These are phyloP conservation scores for Zeus faber DNA, from an alignment of 2,113 vertebrate genomes.

Conservation along the genomic window DNA sequence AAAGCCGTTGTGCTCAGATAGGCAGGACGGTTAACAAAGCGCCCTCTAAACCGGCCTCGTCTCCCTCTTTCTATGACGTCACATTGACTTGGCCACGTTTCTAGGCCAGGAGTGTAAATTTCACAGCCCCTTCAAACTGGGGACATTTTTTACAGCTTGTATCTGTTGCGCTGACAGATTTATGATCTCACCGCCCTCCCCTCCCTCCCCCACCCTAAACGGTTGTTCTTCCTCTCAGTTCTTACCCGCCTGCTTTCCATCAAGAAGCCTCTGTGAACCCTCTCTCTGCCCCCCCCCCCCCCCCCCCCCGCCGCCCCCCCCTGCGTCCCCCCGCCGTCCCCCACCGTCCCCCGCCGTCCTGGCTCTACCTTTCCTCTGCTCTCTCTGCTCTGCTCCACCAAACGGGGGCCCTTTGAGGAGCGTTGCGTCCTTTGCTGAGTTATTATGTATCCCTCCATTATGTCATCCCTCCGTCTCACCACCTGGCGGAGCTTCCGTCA, in stretches of 20 bases:
- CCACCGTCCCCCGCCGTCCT: conserved; percentile 20
- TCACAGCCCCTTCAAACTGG: too few species aligned
- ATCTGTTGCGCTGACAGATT: conserved; percentile 39
- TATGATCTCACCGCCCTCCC: conserved; percentile 10
- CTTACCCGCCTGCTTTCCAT: conserved; percentile 23
- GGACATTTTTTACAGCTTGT: conserved; percentile 36
- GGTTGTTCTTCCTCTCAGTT: conserved; percentile 7
- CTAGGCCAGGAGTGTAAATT: conserved; percentile 25
- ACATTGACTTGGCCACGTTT: conserved; percentile 27
- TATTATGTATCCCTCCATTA: conserved; percentile 32
- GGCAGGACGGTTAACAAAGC: too few species aligned
- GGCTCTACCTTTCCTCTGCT: conserved; percentile 13
- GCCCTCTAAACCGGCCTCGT: too few species aligned
- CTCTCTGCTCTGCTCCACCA: conserved; percentile 19
- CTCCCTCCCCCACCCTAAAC: too few species aligned
- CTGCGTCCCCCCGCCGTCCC: background rate
- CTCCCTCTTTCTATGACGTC: conserved; percentile 59
- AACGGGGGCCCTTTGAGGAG: background rate
- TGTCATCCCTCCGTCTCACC: conserved; percentile 48
- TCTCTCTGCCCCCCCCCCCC: conserved; percentile 20
- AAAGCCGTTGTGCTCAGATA: too few species aligned
- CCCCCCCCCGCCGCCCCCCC: conserved; percentile 18
- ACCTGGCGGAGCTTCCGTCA: conserved; percentile 39
- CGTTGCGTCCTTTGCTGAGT: conserved; percentile 22
- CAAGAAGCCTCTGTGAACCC: conserved; percentile 7